A percentile compares a stretch with the other conserved stretches of the same genome.
These are phyloP conservation scores for Melinaea menophilus DNA, from an alignment of 2,888 invertebrate species.

Conservation along the genomic window DNA sequence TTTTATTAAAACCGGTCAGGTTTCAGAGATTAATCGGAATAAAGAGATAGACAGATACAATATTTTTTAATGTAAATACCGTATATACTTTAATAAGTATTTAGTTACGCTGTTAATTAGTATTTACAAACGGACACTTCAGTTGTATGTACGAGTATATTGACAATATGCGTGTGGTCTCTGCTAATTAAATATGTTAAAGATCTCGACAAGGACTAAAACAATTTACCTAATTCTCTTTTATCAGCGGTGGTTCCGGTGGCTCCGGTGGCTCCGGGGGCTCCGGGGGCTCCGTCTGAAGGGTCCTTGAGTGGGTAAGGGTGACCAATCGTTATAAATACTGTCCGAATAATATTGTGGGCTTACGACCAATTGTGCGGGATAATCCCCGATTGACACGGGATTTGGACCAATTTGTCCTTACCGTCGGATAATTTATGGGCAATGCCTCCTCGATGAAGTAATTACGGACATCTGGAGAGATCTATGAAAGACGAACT, in stretches of 20 bases:
- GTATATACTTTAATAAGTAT: no score
- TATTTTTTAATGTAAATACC: no score
- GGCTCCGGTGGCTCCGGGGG: no score
- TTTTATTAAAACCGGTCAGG: no score
- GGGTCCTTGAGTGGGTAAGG: slow-evolving; percentile 36
- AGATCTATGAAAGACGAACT: background rate
- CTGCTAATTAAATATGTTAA: no score
- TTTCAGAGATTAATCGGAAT: no score
- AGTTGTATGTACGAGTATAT: no score
- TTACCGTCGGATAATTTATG: slow-evolving; percentile 53
- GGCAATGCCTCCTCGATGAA: slow-evolving; percentile 32
- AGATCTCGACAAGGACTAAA: slow-evolving; percentile 9
- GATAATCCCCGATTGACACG: slow-evolving; percentile 68
- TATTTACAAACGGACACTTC: no score
- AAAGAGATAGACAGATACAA: no score
- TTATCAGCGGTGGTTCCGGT: background rate
- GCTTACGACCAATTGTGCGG: slow-evolving; percentile 57
- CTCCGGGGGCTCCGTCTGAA: background rate
- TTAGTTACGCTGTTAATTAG: no score
- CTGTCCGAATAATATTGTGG: slow-evolving; percentile 50
- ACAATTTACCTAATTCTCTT: slow-evolving; percentile 24
- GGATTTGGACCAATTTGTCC: slow-evolving; percentile 60
- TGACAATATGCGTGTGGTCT: no score
- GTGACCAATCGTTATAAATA: slow-evolving; percentile 60
- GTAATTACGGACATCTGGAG: slow-evolving; percentile 34